Percentiles rank a stretch among this genome's conserved stretches.
Evolutionary conservation across 2,888 invertebrate genomes (phyloP).

Genomic region (Scaeva pyrastri): DNA sequence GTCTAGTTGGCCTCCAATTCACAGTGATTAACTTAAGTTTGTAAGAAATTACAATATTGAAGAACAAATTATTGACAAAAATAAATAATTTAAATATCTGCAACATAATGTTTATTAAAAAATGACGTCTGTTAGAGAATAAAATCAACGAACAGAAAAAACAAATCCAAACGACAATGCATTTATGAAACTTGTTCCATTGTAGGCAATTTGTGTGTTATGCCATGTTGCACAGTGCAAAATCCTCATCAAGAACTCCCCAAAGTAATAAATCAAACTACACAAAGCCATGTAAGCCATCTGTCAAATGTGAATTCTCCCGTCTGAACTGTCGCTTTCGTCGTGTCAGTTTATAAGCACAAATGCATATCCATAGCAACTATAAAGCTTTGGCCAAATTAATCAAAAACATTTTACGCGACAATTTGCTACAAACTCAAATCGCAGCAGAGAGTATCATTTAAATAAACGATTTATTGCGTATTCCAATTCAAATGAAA

Average conservation of each 20-base stretch:
- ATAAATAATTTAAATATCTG: too few species aligned
- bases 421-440: not conserved
- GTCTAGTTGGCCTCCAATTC: too few species aligned
- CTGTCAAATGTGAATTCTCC: not conserved
- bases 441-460: not conserved
- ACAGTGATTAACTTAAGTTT: too few species aligned
- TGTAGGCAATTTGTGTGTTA: not conserved
- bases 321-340: not conserved
- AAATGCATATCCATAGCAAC: not conserved
- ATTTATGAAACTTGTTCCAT: not conserved
- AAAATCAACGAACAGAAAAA: too few species aligned
- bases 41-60: too few species aligned
- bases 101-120: too few species aligned
- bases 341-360: not conserved
- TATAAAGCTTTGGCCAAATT: not conserved
- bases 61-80: too few species aligned
- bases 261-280: conserved; percentile 2
- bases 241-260: not conserved
- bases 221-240: not conserved
- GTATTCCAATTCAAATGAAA: not conserved
- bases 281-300: not conserved
- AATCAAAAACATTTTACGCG: conserved; percentile 13
- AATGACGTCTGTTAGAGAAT: too few species aligned
- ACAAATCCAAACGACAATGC: too few species aligned
- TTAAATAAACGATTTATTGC: not conserved